A percentile compares a stretch with the other conserved stretches of the same genome.
phyloP scores from a whole-genome alignment of 2,797 vertebrate species.

The Toxotes lorentzi region DNA sequence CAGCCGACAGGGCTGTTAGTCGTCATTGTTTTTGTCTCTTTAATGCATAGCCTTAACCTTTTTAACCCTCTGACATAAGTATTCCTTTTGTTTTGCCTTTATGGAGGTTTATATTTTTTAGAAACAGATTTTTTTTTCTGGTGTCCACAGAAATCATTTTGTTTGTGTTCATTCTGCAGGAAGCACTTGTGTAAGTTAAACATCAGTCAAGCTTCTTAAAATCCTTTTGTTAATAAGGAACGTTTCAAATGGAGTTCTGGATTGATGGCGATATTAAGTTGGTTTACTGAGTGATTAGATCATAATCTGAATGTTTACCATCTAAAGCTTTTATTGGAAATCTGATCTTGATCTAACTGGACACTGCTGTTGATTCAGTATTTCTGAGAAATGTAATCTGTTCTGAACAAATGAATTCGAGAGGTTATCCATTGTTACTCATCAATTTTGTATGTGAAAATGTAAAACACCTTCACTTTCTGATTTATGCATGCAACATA shows the following conservation, averaged over 20 bases:
- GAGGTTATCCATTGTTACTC: background rate
- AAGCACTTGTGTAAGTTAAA: conserved; percentile 20
- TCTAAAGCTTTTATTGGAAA: background rate
- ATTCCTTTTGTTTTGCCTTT: background rate
- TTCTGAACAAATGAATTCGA: background rate
- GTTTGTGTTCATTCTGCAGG: conserved; percentile 14
- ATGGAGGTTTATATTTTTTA: background rate
- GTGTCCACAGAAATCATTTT: background rate
- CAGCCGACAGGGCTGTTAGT: conserved; percentile 32
- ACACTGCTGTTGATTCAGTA: background rate
- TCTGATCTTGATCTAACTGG: background rate
- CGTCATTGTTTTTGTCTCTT: background rate
- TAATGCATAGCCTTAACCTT: background rate
- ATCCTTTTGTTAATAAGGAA: background rate
- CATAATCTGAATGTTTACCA: background rate
- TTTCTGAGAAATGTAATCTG: background rate
- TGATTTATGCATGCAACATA: background rate
- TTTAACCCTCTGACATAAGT: background rate
- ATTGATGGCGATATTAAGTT: background rate
- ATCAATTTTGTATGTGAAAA: background rate
- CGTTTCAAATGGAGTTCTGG: background rate
- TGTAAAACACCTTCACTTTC: background rate
- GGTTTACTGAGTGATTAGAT: background rate
- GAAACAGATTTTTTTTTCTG: background rate
- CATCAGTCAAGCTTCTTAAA: background rate